Base-by-base conservation (phyloP, 1,140 invertebrate genomes). In the Rhyacophila brunnea region DNA sequence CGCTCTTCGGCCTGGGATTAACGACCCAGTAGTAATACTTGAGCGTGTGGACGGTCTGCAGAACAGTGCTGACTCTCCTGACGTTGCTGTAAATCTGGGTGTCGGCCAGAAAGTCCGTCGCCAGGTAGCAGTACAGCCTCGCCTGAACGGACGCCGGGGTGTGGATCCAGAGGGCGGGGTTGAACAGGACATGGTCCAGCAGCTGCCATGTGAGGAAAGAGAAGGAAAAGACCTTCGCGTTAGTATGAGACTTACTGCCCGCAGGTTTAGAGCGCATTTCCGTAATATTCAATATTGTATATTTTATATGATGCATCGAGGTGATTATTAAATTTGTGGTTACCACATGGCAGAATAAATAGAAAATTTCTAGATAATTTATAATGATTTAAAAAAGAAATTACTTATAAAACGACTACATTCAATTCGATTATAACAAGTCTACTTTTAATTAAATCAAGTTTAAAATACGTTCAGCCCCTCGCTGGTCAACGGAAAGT, bases 11-110 rank as follows among this genome's bases (percentile, higher is more conserved):
- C 64, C 91, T 83, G 1, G 96, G 96, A 84, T 96, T 97, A 2
- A 93, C 90, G 11, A 99, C 92, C 96, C 96, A 99, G 74, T 99
- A 99, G 77, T 98, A 99, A 72, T 95, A 98, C 79, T 99, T 99
- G 23, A 99, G 81, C 0, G 97, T 96, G 72, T 99, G 96, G 61
- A 99, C 93, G 0, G 96, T 97, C 79, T 99, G 96, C 6, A 99
- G 81, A 0, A 99, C 96, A 0, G 96, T 99, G 66, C 93, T 96
- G 40, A 99, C 95, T 48, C 96, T 83, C 35, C 97, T 82, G 14
- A 99, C 95, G 75, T 96, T 97, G 63, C 91, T 95, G 79, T 98
- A 98, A 67, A 99, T 98, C 75, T 97, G 94, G 0, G 94, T 95
- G 77, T 98, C 95, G 56, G 92, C 92, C 62, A 99, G 84, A 80